Percentiles rank a stretch among this genome's conserved stretches.
Conservation (phyloP, 2,888 invertebrate species). For the Drosophila maculinotata region DNA sequence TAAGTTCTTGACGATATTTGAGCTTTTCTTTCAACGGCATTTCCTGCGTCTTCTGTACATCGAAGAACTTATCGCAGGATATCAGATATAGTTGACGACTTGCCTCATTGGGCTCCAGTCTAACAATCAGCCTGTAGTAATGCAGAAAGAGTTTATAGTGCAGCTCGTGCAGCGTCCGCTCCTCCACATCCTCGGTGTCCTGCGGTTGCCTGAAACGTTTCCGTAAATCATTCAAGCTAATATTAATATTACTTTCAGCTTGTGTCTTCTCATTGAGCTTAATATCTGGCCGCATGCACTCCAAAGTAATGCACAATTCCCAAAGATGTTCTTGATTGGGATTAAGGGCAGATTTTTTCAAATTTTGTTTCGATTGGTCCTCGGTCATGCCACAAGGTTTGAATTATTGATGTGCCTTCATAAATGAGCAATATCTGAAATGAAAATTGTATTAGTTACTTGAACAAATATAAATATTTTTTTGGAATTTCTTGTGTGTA, state of each 20-base stretch:
- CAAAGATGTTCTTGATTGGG: neutral
- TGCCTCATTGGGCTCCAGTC: conserved; percentile 10
- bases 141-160: conserved; percentile 32
- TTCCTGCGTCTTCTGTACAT: neutral
- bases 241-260: neutral
- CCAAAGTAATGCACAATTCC: neutral
- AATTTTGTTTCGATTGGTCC: too few relatives aligned
- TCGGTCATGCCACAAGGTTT: too few relatives aligned
- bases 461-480: too few relatives aligned
- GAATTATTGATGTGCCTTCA: too few relatives aligned
- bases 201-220: conserved; percentile 18
- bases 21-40: neutral
- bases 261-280: neutral
- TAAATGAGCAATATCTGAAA: too few relatives aligned
- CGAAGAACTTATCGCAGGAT: conserved; percentile 31
- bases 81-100: conserved; percentile 12
- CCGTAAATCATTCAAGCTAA: conserved; percentile 18
- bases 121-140: conserved; percentile 28
- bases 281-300: neutral
- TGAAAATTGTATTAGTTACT: too few relatives aligned
- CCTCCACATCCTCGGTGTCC: neutral
- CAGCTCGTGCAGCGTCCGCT: conserved; percentile 2
- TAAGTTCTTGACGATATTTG: conserved; percentile 1
- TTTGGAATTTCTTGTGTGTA: too few relatives aligned
- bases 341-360: too few relatives aligned